These are phyloP conservation scores for Platysternon megacephalum DNA, from an alignment of 2,113 vertebrate species.

Conservation along the genomic window DNA sequence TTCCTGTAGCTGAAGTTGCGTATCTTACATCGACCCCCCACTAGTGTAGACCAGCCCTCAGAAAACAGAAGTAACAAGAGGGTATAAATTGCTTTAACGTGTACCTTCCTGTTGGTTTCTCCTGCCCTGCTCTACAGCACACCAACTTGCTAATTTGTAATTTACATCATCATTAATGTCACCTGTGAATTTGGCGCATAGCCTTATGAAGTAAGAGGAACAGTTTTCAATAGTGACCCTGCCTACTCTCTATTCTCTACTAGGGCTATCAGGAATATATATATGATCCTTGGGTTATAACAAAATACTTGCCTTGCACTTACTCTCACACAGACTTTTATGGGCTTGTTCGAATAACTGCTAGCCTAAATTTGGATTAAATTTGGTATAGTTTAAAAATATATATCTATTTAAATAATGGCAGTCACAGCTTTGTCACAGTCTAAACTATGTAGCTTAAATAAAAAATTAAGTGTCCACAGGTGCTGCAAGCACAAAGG, in stretches of 20 bases:
- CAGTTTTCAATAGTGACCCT: neutral
- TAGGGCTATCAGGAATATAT: neutral
- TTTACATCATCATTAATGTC: neutral
- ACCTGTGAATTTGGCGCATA: neutral
- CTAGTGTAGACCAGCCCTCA: too few relatives aligned
- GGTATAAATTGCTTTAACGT: neutral
- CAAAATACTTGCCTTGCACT: neutral
- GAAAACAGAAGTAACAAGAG: neutral
- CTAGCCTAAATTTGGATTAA: neutral
- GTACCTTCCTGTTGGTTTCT: neutral
- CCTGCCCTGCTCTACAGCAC: neutral
- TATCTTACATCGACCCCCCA: too few relatives aligned
- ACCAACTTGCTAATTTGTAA: neutral
- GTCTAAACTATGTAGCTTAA: neutral
- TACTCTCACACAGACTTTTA: neutral
- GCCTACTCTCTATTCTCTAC: neutral
- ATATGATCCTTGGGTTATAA: neutral
- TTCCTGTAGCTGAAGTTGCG: too few relatives aligned
- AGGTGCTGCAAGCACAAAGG: conserved; percentile 7
- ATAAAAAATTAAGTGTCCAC: neutral
- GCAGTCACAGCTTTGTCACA: neutral
- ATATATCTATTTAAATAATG: neutral
- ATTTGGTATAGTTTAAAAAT: neutral
- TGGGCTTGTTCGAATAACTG: neutral
- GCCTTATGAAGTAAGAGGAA: neutral